Conservation (phyloP, 2,113 vertebrate species). For the Larimichthys polyactis region DNA sequence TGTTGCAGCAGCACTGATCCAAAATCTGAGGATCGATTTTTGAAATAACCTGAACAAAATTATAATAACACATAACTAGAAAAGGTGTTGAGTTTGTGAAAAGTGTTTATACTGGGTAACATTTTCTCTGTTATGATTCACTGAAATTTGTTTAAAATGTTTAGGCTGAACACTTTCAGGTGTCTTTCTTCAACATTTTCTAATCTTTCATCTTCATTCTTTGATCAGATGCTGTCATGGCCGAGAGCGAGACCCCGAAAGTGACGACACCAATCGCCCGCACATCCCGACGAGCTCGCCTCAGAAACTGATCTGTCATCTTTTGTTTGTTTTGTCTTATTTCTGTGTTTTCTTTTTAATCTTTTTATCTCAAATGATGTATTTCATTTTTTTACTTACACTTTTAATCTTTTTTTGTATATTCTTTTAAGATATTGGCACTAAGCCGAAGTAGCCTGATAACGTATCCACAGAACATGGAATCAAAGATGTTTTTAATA, state of each 20-base stretch:
- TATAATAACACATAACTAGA: too few species aligned
- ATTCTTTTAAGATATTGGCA: slow-evolving; percentile 5
- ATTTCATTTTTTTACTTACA: neutral
- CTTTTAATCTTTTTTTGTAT: slow-evolving; percentile 32
- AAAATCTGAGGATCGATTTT: neutral
- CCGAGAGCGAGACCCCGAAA: slow-evolving; percentile 91
- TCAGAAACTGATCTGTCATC: slow-evolving; percentile 76
- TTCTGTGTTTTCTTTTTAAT: neutral
- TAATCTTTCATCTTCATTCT: slow-evolving; percentile 57
- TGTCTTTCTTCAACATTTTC: neutral
- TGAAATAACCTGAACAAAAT: neutral
- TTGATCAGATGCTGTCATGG: slow-evolving; percentile 85
- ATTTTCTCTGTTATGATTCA: neutral
- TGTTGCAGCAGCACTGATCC: slow-evolving; percentile 35
- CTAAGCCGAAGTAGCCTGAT: neutral
- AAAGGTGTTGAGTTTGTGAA: too few species aligned
- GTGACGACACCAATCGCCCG: slow-evolving; percentile 93
- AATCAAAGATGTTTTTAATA: slow-evolving; percentile 54
- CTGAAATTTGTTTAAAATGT: neutral
- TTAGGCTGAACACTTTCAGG: neutral
- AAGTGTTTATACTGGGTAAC: neutral
- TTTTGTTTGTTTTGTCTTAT: slow-evolving; percentile 1
- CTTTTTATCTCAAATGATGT: neutral
- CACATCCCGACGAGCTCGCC: slow-evolving; percentile 82
- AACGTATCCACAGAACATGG: neutral